Percentiles rank a stretch among this genome's conserved stretches.
phyloP scores from a whole-genome alignment of 2,113 vertebrate species.

The Peromyscus leucopus region DNA sequence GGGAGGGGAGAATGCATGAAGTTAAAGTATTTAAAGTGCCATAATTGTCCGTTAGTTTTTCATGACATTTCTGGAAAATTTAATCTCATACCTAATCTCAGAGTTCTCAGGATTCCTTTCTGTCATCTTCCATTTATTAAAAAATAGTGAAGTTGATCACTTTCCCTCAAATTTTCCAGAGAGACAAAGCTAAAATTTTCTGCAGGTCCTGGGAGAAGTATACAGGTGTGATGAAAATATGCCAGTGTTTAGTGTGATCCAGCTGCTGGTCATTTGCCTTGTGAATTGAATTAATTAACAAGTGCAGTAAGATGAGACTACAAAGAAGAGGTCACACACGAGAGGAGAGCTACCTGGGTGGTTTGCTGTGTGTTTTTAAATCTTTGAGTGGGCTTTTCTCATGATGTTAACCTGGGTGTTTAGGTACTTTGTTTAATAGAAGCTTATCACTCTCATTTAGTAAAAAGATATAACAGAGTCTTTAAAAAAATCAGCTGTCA shows the following conservation, averaged over 20 bases:
- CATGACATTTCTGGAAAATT: not conserved
- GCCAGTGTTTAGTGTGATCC: not conserved
- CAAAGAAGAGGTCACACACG: no score
- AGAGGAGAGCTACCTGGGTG: not conserved
- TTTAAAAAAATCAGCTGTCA: not conserved
- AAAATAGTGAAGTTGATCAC: not conserved
- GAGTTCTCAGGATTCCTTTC: not conserved
- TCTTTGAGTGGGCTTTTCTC: not conserved
- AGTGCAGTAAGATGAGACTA: no score
- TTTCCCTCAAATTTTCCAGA: not conserved
- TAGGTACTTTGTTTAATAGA: not conserved
- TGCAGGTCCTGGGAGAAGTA: not conserved
- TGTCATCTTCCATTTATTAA: not conserved
- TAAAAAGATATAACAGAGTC: not conserved
- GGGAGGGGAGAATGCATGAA: not conserved
- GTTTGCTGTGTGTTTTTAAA: not conserved
- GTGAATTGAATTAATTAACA: not conserved
- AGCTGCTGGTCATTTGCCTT: not conserved
- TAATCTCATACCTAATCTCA: conserved; percentile 17
- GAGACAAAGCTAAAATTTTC: not conserved
- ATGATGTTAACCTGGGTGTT: not conserved
- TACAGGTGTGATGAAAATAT: not conserved
- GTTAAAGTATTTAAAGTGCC: not conserved
- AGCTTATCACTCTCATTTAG: not conserved
- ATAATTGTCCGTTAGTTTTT: not conserved